A percentile compares a stretch with the other conserved stretches of the same genome.
phyloP scores from a whole-genome alignment of 2,113 vertebrate species.

The Myodes glareolus region DNA sequence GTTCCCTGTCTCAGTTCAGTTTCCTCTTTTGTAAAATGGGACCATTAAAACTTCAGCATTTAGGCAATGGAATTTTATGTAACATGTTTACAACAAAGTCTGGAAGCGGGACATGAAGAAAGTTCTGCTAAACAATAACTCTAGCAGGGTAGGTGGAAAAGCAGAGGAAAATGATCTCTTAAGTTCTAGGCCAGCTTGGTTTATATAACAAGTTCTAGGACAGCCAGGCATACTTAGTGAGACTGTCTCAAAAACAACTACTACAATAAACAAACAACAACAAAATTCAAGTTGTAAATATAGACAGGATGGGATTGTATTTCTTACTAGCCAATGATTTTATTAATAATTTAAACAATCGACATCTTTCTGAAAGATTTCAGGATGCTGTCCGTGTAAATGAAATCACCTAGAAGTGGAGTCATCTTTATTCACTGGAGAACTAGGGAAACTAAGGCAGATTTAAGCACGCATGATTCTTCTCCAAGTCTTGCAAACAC shows the following conservation, averaged over 20 bases:
- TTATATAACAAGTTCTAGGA: not conserved
- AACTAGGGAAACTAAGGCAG: not conserved
- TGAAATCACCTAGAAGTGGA: not conserved
- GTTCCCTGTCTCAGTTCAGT: not conserved
- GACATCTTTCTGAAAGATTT: not conserved
- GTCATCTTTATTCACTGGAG: not conserved
- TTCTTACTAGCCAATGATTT: not conserved
- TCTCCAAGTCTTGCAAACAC: not conserved
- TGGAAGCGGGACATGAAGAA: not conserved
- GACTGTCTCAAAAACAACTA: not conserved
- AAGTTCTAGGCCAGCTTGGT: not conserved
- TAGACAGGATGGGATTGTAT: not conserved
- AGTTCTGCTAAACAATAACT: not conserved
- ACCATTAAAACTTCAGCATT: not conserved
- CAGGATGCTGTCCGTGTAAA: not conserved
- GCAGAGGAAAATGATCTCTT: not conserved
- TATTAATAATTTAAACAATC: slow-evolving; percentile 22
- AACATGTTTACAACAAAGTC: not conserved
- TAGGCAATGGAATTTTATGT: not conserved
- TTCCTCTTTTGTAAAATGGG: not conserved
- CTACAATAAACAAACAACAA: not conserved
- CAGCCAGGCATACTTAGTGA: not conserved
- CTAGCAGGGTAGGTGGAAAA: not conserved
- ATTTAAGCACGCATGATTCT: not conserved
- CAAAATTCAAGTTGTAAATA: slow-evolving; percentile 3